phyloP scores from a whole-genome alignment of 2,797 vertebrate species.

The Gymnocypris eckloni region DNA sequence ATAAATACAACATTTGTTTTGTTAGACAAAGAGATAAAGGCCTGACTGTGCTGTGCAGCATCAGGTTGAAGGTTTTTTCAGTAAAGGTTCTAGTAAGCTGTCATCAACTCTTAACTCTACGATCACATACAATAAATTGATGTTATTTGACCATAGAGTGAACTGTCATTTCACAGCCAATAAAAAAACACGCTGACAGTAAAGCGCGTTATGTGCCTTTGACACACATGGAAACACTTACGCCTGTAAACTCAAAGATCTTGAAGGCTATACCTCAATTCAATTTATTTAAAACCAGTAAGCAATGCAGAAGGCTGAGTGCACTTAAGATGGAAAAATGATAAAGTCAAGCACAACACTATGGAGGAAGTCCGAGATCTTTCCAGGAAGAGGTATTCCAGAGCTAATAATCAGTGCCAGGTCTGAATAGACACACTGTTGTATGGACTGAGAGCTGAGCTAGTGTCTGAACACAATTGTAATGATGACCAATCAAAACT shows the following conservation, averaged over 20 bases:
- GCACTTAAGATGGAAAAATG: slow-evolving; percentile 69
- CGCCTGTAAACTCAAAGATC: not conserved
- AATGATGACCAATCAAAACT: slow-evolving; percentile 46
- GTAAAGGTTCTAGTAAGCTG: not conserved
- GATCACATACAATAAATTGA: slow-evolving; percentile 17
- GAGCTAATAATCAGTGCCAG: slow-evolving; percentile 68
- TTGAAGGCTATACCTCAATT: slow-evolving; percentile 57
- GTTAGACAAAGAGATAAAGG: not conserved
- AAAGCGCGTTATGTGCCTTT: slow-evolving; percentile 2
- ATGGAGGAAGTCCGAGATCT: slow-evolving; percentile 39
- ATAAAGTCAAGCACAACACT: slow-evolving; percentile 64
- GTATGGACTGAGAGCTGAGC: slow-evolving; percentile 29
- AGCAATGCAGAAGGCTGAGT: slow-evolving; percentile 62
- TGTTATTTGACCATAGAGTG: slow-evolving; percentile 23
- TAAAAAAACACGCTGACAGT: slow-evolving; percentile 37
- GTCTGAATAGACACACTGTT: slow-evolving; percentile 53
- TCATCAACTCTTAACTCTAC: slow-evolving; percentile 12
- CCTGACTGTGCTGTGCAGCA: not conserved
- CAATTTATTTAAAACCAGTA: slow-evolving; percentile 66
- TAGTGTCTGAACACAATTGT: slow-evolving; percentile 48
- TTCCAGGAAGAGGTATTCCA: slow-evolving; percentile 62
- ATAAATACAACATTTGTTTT: not conserved
- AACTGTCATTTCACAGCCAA: slow-evolving; percentile 38
- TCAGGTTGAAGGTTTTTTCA: not conserved
- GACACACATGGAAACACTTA: not conserved